Base-by-base conservation (phyloP, 35 echinoderm and acorn worm species). In the Holothuria glaberrima region DNA sequence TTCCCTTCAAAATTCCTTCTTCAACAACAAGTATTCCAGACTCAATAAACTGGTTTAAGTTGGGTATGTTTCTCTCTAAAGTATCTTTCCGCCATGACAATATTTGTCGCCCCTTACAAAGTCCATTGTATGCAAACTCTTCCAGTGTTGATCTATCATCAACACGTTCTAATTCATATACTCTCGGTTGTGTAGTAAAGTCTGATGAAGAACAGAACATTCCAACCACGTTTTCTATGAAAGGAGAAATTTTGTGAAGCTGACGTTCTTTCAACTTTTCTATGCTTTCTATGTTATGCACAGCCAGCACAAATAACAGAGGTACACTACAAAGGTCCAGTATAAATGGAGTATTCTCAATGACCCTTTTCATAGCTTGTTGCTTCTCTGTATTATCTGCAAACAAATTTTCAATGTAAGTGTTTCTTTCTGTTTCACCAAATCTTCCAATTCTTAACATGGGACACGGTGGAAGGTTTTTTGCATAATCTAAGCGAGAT, bases 201-300 rank as follows among this genome's bases (percentile, higher is more conserved):
- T 5, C 44, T 5, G 44, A 10, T 46, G 44, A 46, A 4, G 35
- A 41, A 44, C 71, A 21, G 20, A 75, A 18, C 14, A 21, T 75
- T 16, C 45, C 32, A 36, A 75, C 35, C n/a, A 75, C 9, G 30
- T 32, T 41, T 5, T 75, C 21, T 24, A 75, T 30, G 38, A 75
- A 75, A 44, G 71, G 71, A 41, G 31, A 22, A 17, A 75, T 0
- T 12, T 32, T 75, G 13, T 75, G 9, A 21, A 21, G 5, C 61
- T 65, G 61, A 32, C 16, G 22, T 75, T 41, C 13, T 75, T 41
- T 12, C 13, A 0, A 27, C 6, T 5, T 17, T 44, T 22, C 61
- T 16, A 65, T n/a, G 27, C 27, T 21, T 65, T 75, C 71, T 21
- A 75, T 75, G 35, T 75, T 75, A 38, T 75, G 71, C 12, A 31